Evolutionary conservation across 2,888 invertebrate genomes (phyloP), one percentile per base, ranked within the genome.

Genomic region (Drosophila pegasa): DNA sequence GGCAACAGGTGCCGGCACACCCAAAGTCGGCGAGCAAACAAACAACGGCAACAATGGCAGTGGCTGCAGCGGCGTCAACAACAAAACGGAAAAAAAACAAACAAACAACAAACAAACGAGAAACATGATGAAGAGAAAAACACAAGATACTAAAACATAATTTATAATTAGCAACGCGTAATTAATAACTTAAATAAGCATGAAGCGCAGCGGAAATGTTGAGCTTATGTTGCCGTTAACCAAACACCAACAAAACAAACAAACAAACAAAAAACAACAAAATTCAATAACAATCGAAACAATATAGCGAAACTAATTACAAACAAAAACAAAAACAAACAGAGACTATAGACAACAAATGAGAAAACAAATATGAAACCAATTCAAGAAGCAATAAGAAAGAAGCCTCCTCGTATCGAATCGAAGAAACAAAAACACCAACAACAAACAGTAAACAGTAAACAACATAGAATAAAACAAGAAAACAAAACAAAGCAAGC

Each of bases 91-190:
- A 18, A 50, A 38, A 2, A 29, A 57, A 55, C 33, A 62, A 52
- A 43, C 33, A 43, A 58, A 25, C 40, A 45, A 50, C 7, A 18
- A 54, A 52, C 47, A 16, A 52, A 41, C 16, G 18, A 56, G 35
- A 25, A 35, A 62, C 47, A 59, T 50, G 31, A 61, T 61, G 33
- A 59, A 56, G 45, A 51, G 18, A 37, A 57, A 48, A 40, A 61
- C 41, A 62, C 41, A 68, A 33, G 60, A 62, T 78, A 73, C 63
- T 67, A 78, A 67, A 74, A 68, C 43, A 73, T 87, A 79, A 82
- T 71, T 74, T 65, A 81, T 79, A 82, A 87, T 82, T 86, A 79
- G 73, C 73, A 81, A 83, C 70, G 79, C 76, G 65, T 81, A 82
- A 82, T 62, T 65, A 77, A 67, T 67, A 75, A 65, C 65, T 63